Conservation (phyloP, 2,888 invertebrate genomes). For the Lacanobia wlatinum region DNA sequence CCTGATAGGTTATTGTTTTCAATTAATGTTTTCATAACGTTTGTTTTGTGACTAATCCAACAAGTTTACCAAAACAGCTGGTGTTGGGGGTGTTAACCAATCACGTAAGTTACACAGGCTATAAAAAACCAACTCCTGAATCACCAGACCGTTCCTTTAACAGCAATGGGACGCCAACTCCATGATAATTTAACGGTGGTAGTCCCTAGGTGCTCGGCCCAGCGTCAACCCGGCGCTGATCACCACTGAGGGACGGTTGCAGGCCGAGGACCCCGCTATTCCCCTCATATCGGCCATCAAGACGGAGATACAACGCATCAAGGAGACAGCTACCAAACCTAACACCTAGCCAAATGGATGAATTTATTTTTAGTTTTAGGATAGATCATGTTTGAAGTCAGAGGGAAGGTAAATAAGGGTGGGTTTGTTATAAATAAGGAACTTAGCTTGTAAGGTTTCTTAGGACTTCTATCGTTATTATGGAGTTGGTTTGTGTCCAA, state of each 20-base stretch:
- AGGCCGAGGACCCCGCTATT: constrained; percentile 93
- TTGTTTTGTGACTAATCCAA: constrained; percentile 25
- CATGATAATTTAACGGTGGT: constrained; percentile 75
- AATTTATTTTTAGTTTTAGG: constrained; percentile 26
- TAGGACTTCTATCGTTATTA: background rate
- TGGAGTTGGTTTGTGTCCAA: background rate
- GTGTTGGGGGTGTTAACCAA: constrained; percentile 48
- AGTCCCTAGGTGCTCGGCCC: constrained; percentile 75
- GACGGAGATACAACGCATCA: constrained; percentile 91
- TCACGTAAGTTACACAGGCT: constrained; percentile 34
- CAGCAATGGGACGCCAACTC: constrained; percentile 76
- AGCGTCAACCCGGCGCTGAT: constrained; percentile 85
- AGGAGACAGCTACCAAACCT: constrained; percentile 80
- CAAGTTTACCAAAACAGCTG: constrained; percentile 37
- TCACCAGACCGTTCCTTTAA: constrained; percentile 65
- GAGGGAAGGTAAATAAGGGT: background rate
- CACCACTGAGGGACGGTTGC: constrained; percentile 90
- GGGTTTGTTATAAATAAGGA: constrained; percentile 9
- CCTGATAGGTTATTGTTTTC: background rate
- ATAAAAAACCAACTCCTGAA: constrained; percentile 30
- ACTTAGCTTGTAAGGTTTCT: background rate
- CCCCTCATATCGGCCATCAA: constrained; percentile 96
- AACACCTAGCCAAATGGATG: constrained; percentile 66
- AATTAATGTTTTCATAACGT: background rate
- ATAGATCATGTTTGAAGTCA: constrained; percentile 8